phyloP scores from a whole-genome alignment of 2,797 vertebrate genomes.

The Thunnus albacares region DNA sequence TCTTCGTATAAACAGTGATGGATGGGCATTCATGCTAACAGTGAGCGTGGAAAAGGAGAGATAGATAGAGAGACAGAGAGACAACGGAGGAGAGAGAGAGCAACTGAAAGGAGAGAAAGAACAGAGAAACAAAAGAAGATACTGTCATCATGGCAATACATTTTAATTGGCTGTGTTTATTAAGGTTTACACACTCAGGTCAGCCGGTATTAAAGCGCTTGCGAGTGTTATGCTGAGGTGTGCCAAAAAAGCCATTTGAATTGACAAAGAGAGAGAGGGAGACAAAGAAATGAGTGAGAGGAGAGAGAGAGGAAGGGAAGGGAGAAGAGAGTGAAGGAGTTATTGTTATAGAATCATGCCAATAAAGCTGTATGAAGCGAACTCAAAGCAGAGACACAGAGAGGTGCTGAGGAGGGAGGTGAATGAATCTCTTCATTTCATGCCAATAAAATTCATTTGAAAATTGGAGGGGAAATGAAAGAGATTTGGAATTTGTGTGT shows the following conservation, averaged over 20 bases:
- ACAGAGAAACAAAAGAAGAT: background rate
- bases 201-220: slow-evolving; percentile 4
- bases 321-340: background rate
- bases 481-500: slow-evolving; percentile 46
- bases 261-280: slow-evolving; percentile 4
- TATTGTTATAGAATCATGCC: slow-evolving; percentile 39
- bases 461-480: slow-evolving; percentile 56
- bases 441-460: slow-evolving; percentile 56
- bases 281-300: slow-evolving; percentile 1
- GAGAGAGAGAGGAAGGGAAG: background rate
- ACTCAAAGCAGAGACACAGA: slow-evolving; percentile 25
- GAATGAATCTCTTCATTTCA: slow-evolving; percentile 42
- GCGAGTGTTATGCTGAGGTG: background rate
- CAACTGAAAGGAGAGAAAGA: background rate
- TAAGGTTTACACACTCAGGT: slow-evolving; percentile 11
- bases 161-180: slow-evolving; percentile 9
- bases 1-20: slow-evolving; percentile 1
- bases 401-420: slow-evolving; percentile 31
- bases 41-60: background rate
- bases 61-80: background rate
- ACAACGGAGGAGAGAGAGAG: background rate
- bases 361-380: slow-evolving; percentile 47
- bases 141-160: background rate
- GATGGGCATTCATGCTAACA: slow-evolving; percentile 8
- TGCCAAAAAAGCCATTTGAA: slow-evolving; percentile 16